A percentile compares a stretch with the other conserved stretches of the same genome.
Evolutionary conservation across 2,113 vertebrate genomes (phyloP).

Genomic region (Aspidoscelis tigris): DNA sequence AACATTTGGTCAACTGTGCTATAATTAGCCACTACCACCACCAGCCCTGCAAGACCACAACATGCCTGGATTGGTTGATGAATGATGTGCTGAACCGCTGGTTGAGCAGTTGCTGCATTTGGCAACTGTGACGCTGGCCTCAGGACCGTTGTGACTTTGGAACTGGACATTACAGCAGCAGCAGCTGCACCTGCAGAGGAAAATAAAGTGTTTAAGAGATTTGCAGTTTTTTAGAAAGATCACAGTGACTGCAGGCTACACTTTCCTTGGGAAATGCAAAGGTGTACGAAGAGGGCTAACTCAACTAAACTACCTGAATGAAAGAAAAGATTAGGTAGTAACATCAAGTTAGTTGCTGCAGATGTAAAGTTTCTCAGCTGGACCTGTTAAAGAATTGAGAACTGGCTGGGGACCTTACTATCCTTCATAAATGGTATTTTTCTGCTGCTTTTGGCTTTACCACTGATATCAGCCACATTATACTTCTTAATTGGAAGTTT

Average conservation of each 20-base stretch:
- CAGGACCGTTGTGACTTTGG: slow-evolving; percentile 92
- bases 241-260: background rate
- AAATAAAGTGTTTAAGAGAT: slow-evolving; percentile 13
- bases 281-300: background rate
- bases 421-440: background rate
- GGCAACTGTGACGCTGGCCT: slow-evolving; percentile 89
- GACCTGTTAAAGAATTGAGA: background rate
- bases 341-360: background rate
- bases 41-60: slow-evolving; percentile 33
- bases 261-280: background rate
- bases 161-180: slow-evolving; percentile 96
- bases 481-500: background rate
- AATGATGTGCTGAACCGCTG: slow-evolving; percentile 93
- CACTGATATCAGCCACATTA: background rate
- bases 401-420: background rate
- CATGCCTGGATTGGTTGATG: slow-evolving; percentile 93
- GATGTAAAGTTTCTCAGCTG: background rate
- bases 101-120: slow-evolving; percentile 85
- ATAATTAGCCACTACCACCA: background rate
- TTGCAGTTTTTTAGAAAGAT: background rate
- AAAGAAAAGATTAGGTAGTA: background rate
- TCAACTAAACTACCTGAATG: background rate
- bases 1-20: background rate
- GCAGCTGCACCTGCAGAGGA: slow-evolving; percentile 87
- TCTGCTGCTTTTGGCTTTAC: background rate